Base-by-base conservation (phyloP, 2,113 vertebrate genomes). In the Burhinus oedicnemus region DNA sequence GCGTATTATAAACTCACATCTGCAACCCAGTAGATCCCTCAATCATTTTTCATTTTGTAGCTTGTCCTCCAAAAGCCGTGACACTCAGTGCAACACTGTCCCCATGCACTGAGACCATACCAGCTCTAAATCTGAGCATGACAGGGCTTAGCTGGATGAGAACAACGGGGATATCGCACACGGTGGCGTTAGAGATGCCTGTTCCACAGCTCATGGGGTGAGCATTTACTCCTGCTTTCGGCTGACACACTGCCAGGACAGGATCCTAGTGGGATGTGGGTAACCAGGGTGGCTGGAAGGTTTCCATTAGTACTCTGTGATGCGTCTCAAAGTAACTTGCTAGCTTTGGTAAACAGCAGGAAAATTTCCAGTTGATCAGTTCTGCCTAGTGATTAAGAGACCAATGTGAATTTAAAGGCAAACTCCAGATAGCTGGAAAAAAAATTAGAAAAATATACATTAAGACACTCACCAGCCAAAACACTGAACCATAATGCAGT, bases 31-130 rank as follows among this genome's bases (percentile, higher is more conserved):
- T 2, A 44, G 49, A 51, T 29, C 17, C 32, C 38, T 74, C 23
- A 16, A 58, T 18, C 47, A 64, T 36, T 70, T 22, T 21, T 72
- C 16, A 34, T 79, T 89, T 87, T 36, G 44, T 42, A 66, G 60
- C n/a, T 26, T 18, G 21, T 26, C 54, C 47, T 77, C 85, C 69
- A 51, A 81, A 45, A 71, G 42, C 21, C 52, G 7, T 15, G 36
- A 16, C 2, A 18, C 52, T 40, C 0, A 0, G 44, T 52, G 17
- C 42, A 80, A 36, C 27, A 12, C 29, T 17, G 2, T 22, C 89
- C 34, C 64, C 49, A 36, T 2, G 4, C 1, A 34, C 30, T 23
- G 40, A 2, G 3, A 44, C 44, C 5, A 0, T 5, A 23, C 25
- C 7, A 1, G 52, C 8, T 8, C 34, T 54, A 58, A 76, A 38